Conservation (phyloP, 2,797 vertebrate species). For the Eremophila alpestris region DNA sequence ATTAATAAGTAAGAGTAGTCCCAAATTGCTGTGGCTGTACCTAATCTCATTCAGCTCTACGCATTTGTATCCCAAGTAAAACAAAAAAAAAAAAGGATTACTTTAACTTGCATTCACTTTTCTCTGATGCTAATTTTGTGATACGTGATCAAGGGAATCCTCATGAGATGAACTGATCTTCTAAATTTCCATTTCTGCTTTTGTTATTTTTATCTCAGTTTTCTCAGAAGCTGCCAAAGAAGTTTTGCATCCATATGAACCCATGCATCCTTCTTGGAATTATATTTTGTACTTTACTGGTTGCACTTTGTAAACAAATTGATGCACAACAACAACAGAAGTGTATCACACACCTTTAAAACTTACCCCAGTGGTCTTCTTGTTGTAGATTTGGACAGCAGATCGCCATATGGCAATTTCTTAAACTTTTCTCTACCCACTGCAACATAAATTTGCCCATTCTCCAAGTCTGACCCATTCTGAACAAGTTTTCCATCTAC, state of each 20-base stretch:
- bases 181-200: not conserved
- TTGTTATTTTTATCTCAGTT: not conserved
- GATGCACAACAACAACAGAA: not conserved
- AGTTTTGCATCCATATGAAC: not conserved
- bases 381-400: slow-evolving; percentile 85
- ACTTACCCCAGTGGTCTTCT: slow-evolving; percentile 86
- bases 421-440: slow-evolving; percentile 95
- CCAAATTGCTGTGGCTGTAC: not conserved
- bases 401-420: slow-evolving; percentile 87
- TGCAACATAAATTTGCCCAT: slow-evolving; percentile 93
- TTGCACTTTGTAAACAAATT: not conserved
- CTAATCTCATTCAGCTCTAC: not conserved
- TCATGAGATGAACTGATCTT: not conserved
- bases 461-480: slow-evolving; percentile 87
- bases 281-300: not conserved
- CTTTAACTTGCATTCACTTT: not conserved
- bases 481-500: slow-evolving; percentile 86
- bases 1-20: not conserved
- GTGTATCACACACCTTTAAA: not conserved
- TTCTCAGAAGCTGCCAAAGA: not conserved
- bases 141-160: not conserved
- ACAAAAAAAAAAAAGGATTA: not conserved
- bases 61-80: not conserved
- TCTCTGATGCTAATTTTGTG: not conserved
- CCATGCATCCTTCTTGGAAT: not conserved